These are phyloP conservation scores for Patiria pectinifera DNA, from an alignment of 53 echinoderm and acorn worm genomes.

Conservation along the genomic window DNA sequence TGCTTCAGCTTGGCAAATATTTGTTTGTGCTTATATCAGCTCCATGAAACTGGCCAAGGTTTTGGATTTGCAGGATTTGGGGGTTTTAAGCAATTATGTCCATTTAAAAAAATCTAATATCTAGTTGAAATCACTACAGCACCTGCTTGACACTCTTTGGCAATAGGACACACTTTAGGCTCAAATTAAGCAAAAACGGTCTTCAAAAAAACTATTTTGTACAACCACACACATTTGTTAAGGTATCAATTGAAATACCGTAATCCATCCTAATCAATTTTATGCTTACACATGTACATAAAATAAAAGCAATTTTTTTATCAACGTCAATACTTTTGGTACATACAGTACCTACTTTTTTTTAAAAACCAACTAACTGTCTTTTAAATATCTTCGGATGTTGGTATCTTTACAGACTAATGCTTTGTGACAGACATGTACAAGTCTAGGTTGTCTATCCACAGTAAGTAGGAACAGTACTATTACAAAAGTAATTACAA, in stretches of 20 bases:
- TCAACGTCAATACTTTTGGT: not conserved
- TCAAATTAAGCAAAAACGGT: not conserved
- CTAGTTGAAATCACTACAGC: not conserved
- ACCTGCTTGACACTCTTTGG: constrained; percentile 24
- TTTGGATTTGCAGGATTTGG: no score
- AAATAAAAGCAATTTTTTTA: not conserved
- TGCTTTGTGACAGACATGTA: not conserved
- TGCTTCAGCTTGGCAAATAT: no score
- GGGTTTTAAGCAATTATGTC: no score
- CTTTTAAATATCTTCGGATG: not conserved
- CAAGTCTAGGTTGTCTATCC: not conserved
- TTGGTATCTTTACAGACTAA: not conserved
- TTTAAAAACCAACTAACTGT: not conserved
- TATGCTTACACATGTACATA: no score
- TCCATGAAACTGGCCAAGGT: no score
- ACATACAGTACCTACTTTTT: not conserved
- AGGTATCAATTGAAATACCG: not conserved
- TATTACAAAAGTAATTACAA: constrained; percentile 41
- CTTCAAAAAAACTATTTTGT: not conserved
- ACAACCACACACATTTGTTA: constrained; percentile 22
- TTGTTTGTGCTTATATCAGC: no score
- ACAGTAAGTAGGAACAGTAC: not conserved
- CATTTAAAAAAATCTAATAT: no score
- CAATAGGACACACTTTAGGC: not conserved
- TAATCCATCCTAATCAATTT: not conserved